Conservation (phyloP, 2,113 vertebrate species). For the Puntigrus tetrazona region DNA sequence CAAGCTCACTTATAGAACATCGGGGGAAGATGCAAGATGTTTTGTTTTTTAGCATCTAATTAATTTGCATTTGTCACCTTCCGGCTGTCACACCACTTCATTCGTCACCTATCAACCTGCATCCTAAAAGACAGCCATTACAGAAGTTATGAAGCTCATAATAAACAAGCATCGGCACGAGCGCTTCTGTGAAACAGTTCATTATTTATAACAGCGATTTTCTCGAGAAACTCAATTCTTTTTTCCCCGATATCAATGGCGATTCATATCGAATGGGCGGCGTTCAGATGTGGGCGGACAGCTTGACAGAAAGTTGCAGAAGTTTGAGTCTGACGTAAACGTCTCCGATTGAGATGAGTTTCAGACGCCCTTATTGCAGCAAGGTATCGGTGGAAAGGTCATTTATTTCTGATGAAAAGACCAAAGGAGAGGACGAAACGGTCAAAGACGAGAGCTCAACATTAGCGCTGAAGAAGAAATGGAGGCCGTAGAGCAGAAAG, state of each 20-base stretch:
- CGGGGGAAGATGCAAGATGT: background rate
- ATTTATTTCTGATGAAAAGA: background rate
- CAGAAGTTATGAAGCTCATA: background rate
- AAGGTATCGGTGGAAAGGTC: background rate
- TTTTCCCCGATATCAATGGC: background rate
- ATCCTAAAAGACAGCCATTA: background rate
- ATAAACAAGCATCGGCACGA: background rate
- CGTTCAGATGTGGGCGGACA: background rate
- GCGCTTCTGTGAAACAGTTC: background rate
- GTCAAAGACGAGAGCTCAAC: background rate
- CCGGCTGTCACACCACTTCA: background rate
- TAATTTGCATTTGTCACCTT: background rate
- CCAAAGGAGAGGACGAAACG: background rate
- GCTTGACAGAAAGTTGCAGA: background rate
- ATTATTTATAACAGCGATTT: background rate
- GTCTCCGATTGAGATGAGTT: background rate
- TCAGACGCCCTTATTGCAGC: background rate
- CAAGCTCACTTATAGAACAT: slow-evolving; percentile 1
- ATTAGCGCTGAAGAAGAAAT: background rate
- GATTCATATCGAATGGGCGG: background rate
- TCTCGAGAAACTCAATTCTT: background rate
- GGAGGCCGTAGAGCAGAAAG: background rate
- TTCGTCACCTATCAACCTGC: background rate
- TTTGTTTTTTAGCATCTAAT: background rate
- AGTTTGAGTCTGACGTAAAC: background rate